A percentile compares a stretch with the other conserved stretches of the same genome.
Evolutionary conservation across 2,888 invertebrate genomes (phyloP).

Genomic region (Chromoteleia sp.): DNA sequence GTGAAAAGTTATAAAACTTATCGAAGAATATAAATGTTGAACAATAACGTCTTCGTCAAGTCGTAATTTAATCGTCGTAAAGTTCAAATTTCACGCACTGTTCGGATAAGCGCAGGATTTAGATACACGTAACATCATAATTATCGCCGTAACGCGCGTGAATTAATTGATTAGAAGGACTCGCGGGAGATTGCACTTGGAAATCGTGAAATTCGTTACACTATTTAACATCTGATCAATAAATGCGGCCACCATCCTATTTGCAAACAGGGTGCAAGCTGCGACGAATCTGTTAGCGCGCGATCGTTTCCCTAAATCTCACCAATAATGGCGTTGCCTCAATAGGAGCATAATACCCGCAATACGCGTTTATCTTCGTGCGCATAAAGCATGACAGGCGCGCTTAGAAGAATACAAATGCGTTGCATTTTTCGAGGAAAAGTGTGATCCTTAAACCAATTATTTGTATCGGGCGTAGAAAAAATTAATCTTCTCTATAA

Average conservation of each 20-base stretch:
- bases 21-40: no score
- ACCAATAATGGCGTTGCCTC: constrained; percentile 82
- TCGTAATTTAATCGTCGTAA: constrained; percentile 5
- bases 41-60: no score
- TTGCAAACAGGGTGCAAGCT: constrained; percentile 84
- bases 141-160: constrained; percentile 19
- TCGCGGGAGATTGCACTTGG: constrained; percentile 9
- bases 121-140: constrained; percentile 39
- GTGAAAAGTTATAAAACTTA: no score
- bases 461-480: not conserved
- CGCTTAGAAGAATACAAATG: constrained; percentile 76
- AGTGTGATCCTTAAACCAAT: constrained; percentile 59
- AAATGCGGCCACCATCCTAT: constrained; percentile 81
- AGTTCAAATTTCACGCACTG: constrained; percentile 34
- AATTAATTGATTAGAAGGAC: constrained; percentile 39
- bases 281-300: constrained; percentile 83
- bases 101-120: constrained; percentile 15
- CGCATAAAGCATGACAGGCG: constrained; percentile 79
- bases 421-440: constrained; percentile 78
- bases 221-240: constrained; percentile 77
- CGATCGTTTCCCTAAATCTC: constrained; percentile 83
- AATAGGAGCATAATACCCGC: constrained; percentile 80
- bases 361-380: constrained; percentile 79
- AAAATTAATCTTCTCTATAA: constrained; percentile 1
- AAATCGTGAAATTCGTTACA: constrained; percentile 74